These are phyloP conservation scores for Bos indicus DNA, from an alignment of 2,113 vertebrate genomes.

Conservation along the genomic window DNA sequence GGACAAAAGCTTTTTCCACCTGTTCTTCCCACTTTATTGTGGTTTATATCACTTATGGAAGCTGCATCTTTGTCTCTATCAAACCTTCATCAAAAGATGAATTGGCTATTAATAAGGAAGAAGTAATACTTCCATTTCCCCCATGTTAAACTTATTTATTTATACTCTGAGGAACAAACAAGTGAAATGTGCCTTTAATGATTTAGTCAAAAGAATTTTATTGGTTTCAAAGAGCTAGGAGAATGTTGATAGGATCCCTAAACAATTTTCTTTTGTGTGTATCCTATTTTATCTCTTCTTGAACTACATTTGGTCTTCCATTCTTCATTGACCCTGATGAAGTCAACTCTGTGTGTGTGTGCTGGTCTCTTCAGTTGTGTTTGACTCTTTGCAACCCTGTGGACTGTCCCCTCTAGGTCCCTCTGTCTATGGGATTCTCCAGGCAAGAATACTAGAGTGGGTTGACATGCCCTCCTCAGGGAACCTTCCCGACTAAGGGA, in stretches of 20 bases:
- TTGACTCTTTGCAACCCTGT: not conserved
- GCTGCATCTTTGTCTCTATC: constrained; percentile 26
- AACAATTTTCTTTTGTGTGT: not conserved
- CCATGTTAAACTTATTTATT: constrained; percentile 28
- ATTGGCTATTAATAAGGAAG: not conserved
- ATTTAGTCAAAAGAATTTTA: not conserved
- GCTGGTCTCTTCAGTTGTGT: not conserved
- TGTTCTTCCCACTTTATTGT: constrained; percentile 47
- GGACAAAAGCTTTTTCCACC: not conserved
- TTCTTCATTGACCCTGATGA: not conserved
- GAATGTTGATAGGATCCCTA: not conserved
- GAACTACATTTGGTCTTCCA: not conserved
- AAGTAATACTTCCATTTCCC: not conserved
- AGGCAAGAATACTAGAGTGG: not conserved
- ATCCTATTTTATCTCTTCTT: not conserved
- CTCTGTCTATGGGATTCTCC: not conserved
- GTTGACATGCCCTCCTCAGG: not conserved
- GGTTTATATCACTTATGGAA: constrained; percentile 13
- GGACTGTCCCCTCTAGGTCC: not conserved
- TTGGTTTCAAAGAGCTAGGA: not conserved
- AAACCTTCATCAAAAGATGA: constrained; percentile 2
- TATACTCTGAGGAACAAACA: constrained; percentile 27
- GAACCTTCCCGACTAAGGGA: not conserved
- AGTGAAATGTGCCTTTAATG: not conserved
- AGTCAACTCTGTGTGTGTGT: not conserved